Conservation (phyloP, 1,140 invertebrate genomes). For the Pygmarrhopalites habei region DNA sequence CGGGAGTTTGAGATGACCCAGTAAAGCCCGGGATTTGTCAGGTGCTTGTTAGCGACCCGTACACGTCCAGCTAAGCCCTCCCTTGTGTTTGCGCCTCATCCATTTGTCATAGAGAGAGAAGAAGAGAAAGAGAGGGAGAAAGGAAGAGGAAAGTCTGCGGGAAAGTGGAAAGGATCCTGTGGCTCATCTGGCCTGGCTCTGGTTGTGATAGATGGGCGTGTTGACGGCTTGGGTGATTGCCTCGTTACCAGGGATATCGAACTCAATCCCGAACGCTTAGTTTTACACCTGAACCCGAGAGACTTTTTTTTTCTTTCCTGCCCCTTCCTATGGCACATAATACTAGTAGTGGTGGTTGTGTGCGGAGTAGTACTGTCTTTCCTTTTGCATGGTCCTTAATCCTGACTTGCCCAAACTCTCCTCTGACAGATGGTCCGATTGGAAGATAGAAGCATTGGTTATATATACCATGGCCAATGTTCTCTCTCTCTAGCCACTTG, state of each 20-base stretch:
- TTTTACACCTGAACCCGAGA: slow-evolving; percentile 39
- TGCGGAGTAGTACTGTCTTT: no score
- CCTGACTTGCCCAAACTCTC: slow-evolving; percentile 7
- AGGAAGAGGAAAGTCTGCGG: no score
- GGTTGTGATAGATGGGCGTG: slow-evolving; percentile 39
- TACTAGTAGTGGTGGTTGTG: no score
- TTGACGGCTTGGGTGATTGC: slow-evolving; percentile 41
- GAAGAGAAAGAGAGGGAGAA: background rate
- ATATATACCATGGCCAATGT: no score
- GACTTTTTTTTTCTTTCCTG: background rate
- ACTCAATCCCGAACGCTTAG: slow-evolving; percentile 39
- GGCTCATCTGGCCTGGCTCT: slow-evolving; percentile 23
- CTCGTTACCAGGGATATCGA: slow-evolving; percentile 40
- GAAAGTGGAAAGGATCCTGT: no score
- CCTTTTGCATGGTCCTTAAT: background rate
- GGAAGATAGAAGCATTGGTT: no score
- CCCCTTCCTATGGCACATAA: no score
- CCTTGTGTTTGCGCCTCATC: slow-evolving; percentile 38
- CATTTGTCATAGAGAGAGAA: slow-evolving; percentile 38
- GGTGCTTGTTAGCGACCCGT: slow-evolving; percentile 40
- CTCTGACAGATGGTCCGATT: slow-evolving; percentile 8
- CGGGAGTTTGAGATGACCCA: slow-evolving; percentile 34
- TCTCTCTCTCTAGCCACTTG: no score
- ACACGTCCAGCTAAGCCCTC: slow-evolving; percentile 40
- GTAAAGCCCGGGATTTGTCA: slow-evolving; percentile 40